Evolutionary conservation across 2,888 invertebrate genomes (phyloP), one percentile per base, ranked within the genome.

Genomic region (Synanthedon tipuliformis): DNA sequence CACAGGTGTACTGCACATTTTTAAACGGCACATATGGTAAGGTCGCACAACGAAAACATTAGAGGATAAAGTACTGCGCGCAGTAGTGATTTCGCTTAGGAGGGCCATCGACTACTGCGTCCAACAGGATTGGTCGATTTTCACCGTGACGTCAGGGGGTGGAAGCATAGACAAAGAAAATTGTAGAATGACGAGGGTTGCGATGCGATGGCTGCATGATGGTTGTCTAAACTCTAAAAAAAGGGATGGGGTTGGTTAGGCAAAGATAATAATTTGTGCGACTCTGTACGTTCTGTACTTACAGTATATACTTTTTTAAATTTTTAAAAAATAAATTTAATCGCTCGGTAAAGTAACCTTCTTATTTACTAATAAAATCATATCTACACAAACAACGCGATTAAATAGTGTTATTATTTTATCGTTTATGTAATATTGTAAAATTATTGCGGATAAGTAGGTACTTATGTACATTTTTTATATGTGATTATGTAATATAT

Each of bases 121-220:
- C 78, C 72, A 74, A 78, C 80, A 78, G 85, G 88, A 90, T 90
- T 90, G 89, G 89, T 89, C 89, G 90, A 90, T 89, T 86, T 88
- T 80, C 85, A 78, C 68, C 61, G 79, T 89, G 89, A 89, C 89
- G 89, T 89, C 89, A 89, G 82, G 80, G 88, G 88, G 88, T 87
- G 75, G 80, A 68, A 74, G 67, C 85, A 86, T 84, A 86, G 86
- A 87, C 81, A 81, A 81, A 62, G 66, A 64, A 75, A 72, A 77
- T 61, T 59, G 63, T 66, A 65, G 68, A 65, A 52, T 54, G 41
- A 56, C 56, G 61, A 70, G 80, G 78, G 77, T 76, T 72, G 72
- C 64, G 66, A 66, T 45, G 49, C 12, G n/a, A 13, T 45, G 12
- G 45, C 12, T 13, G 45, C 13, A 8, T 34, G n/a, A 13, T 45